Evolutionary conservation across 2,113 vertebrate genomes (phyloP), one percentile per base, ranked within the genome.

Genomic region (Nettapus auritus): DNA sequence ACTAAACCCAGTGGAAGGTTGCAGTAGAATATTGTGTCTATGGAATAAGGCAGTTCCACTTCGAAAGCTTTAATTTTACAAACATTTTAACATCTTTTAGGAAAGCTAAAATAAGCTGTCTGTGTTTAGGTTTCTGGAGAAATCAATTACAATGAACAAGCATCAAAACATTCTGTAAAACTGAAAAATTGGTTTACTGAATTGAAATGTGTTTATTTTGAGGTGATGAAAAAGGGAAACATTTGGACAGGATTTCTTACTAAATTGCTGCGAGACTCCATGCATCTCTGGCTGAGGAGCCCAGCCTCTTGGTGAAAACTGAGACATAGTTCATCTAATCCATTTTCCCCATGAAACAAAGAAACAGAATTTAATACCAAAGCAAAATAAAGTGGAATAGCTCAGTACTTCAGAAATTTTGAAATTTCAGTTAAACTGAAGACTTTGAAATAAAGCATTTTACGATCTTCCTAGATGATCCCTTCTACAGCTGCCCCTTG

Each of bases 161-260:
- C 44, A 79, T 25, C 19, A 71, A 90, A 90, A 73, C 79, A 80
- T 82, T 76, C 67, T 69, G 38, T 26, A 76, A 92, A 82, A 73
- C 34, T 52, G 53, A 94, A 91, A 87, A 93, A 90, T 19, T 42
- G 8, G 38, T 52, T 57, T 60, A 71, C 22, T 76, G 57, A 60
- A 9, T 48, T 88, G 66, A 85, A 85, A 82, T 66, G 20, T 66
- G 38, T 76, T 94, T 94, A 86, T 87, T 91, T 64, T 79, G 53
- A 88, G n/a, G 70, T 71, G 82, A 83, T 38, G 71, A 79, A 81
- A 85, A 44, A 6, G 29, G 44, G 36, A 89, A 84, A 82, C 23
- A 52, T 79, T 12, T 60, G 16, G 33, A 40, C 17, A 31, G 38
- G 26, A 68, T 48, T 76, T 86, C 82, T 69, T 82, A 85, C 71